Evolutionary conservation across 2,113 vertebrate species (phyloP), one percentile per base, ranked within the genome.

Genomic region (Mixornis gularis): DNA sequence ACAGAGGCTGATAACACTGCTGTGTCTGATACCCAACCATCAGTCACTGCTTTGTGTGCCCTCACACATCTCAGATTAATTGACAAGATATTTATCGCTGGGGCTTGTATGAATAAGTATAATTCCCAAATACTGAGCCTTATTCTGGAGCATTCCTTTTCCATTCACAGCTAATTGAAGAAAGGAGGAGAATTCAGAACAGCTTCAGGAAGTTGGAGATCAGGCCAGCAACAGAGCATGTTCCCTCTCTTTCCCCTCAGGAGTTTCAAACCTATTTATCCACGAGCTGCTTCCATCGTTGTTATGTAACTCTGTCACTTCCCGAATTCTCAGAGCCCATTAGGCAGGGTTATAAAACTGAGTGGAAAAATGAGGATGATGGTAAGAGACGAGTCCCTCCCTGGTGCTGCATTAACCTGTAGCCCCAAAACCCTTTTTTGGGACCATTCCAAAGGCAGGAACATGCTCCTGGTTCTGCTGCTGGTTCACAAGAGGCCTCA

Each of bases 391-490:
- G 8, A 3, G 0, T 36, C 48, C 43, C 43, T 70, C 51, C 17
- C 41, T 59, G 46, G 29, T 7, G 8, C 4, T 79, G 76, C n/a
- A 19, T 14, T 29, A 25, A 32, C 36, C 70, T 1, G 0, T 43
- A n/a, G 25, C n/a, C 7, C 44, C 18, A 15, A 34, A 81, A 11
- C 13, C 29, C 58, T 6, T 7, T 22, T 30, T 16, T 17, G 66
- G 62, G 48, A 41, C 24, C 30, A 12, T 34, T 56, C 63, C 64
- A 27, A 38, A 38, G 60, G 40, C 1, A 2, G 36, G 78, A 52
- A 8, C 36, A 1, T 2, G 3, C 41, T 79, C 25, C 71, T 3
- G 0, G 0, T 40, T 27, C 51, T 29, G 2, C 8, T 29, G 13
- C 56, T 7, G 2, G 3, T 55, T 36, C 60, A 36, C 30, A 44